These are phyloP conservation scores for Meliscaeva auricollis DNA, from an alignment of 2,888 invertebrate species.

Conservation along the genomic window DNA sequence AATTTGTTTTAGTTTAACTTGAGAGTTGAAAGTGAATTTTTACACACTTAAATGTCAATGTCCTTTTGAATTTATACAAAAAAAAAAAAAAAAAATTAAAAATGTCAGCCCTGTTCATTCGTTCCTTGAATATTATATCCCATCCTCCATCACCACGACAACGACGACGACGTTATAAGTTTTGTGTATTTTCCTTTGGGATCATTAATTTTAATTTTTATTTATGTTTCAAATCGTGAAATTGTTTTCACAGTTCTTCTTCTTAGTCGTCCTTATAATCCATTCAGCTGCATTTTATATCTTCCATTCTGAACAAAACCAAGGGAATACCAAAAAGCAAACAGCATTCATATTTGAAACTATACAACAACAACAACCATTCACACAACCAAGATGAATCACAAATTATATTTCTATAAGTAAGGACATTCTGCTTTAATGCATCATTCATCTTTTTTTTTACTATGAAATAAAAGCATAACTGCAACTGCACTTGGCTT, in stretches of 20 bases:
- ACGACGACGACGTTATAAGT: not conserved
- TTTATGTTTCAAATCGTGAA: conserved; percentile 11
- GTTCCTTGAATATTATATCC: not conserved
- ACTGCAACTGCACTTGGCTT: no score
- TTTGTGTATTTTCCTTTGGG: conserved; percentile 5
- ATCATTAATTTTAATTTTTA: conserved; percentile 47
- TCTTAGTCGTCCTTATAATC: not conserved
- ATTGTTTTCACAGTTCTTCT: not conserved
- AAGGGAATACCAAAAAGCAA: no score
- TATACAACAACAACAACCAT: no score
- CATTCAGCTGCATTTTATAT: conserved; percentile 10
- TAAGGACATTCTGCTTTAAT: no score
- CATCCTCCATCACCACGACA: not conserved
- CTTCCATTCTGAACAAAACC: no score
- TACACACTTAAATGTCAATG: conserved; percentile 20
- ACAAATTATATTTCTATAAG: no score
- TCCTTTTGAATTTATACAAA: conserved; percentile 10
- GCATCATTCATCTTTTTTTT: no score
- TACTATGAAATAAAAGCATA: no score
- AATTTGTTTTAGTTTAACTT: conserved; percentile 10
- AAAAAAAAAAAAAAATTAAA: not conserved
- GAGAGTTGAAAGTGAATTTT: conserved; percentile 1
- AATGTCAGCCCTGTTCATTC: not conserved
- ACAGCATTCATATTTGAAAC: no score
- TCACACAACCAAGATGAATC: no score